Base-by-base conservation (phyloP, 2,797 vertebrate species). In the Carcharodon carcharias region DNA sequence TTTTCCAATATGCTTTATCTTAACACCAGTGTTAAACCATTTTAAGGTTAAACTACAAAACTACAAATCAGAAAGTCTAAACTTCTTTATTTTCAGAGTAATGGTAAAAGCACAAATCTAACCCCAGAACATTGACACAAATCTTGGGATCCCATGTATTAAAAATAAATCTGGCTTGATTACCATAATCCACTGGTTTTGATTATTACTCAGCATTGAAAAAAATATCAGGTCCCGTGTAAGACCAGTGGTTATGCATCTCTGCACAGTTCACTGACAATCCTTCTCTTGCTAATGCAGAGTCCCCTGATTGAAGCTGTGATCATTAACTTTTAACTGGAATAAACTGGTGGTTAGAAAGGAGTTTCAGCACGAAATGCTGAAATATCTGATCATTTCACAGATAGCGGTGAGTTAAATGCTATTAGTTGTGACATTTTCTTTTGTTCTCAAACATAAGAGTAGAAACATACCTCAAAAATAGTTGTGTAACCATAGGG, bases 351-450 rank as follows among this genome's bases (percentile, higher is more conserved):
- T 45, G 80, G 4, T 50, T 21, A 85, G 88, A 8, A 93, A 65
- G 35, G 35, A n/a, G 35, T 40, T n/a, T 14, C 21, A 65, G 58
- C 9, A 45, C 11, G 61, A 93, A 18, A 93, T 1, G 40, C 63
- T 65, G 61, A 93, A 93, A 93, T 93, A 93, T 45, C 16, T 92
- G 16, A 61, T 93, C 7, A 67, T 67, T n/a, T 93, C 61, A 93
- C n/a, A 45, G 40, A 31, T 93, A 21, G 6, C 8, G 67, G 3
- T 65, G 21, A 93, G 16, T 21, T 40, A 63, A 61, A 11, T 23
- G 61, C 31, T 4, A 40, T 40, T 40, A 63, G 61, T 21, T 40
- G n/a, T 26, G n/a, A 85, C 80, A 85, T 50, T 50, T 93, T 40
- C 21, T 40, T 93, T 91, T 92, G 18, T 63, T 63, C 18, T n/a